Conservation (phyloP, 2,797 vertebrate species). For the Anguilla megastoma region DNA sequence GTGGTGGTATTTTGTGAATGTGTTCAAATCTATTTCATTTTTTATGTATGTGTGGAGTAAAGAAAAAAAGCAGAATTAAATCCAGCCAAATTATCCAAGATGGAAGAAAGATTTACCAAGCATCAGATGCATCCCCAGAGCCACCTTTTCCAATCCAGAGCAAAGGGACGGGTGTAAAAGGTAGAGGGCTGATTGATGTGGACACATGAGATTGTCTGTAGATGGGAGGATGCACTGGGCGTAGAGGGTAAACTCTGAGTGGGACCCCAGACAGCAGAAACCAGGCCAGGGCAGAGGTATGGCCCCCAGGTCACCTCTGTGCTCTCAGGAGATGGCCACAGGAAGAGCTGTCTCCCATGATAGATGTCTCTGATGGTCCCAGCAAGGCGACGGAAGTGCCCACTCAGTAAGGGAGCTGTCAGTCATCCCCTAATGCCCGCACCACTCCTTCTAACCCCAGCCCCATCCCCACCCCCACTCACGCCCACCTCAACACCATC, state of each 20-base stretch:
- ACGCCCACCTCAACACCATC: conserved; percentile 33
- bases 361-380: conserved; percentile 60
- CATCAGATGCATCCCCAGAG: not conserved
- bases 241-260: conserved; percentile 36
- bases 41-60: no score
- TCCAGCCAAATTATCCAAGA: not conserved
- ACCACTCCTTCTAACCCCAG: not conserved
- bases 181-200: conserved; percentile 52
- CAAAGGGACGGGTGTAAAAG: conserved; percentile 30
- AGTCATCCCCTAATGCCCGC: not conserved
- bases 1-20: not conserved
- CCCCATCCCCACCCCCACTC: not conserved
- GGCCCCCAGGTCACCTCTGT: conserved; percentile 55
- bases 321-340: conserved; percentile 46
- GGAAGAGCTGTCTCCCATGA: conserved; percentile 58
- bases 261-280: conserved; percentile 43
- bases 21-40: not conserved
- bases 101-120: not conserved
- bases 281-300: conserved; percentile 50
- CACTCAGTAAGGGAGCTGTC: conserved; percentile 15
- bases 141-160: conserved; percentile 17
- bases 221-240: conserved; percentile 45
- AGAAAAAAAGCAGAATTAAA: not conserved
- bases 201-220: conserved; percentile 55
- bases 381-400: conserved; percentile 21